These are phyloP conservation scores for Cosmia trapezina DNA, from an alignment of 2,888 invertebrate species.

Conservation along the genomic window DNA sequence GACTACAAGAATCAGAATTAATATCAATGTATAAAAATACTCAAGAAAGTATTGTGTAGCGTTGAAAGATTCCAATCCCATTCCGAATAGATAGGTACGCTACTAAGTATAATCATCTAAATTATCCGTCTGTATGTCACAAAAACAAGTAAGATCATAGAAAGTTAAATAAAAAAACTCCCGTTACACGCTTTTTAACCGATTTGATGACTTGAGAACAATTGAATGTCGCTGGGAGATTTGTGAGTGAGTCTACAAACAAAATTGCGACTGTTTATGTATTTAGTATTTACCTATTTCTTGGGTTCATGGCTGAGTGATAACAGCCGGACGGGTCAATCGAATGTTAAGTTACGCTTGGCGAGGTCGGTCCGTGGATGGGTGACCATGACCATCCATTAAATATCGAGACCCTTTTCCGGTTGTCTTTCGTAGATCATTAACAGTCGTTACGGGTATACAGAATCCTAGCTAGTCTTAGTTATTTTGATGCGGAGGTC, in stretches of 20 bases:
- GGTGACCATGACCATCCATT: no score
- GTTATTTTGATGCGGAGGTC: no score
- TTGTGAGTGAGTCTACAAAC: slow-evolving; percentile 11
- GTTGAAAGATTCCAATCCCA: neutral
- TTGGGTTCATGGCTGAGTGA: neutral
- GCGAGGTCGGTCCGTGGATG: no score
- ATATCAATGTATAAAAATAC: neutral
- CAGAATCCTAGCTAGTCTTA: no score
- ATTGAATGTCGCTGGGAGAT: slow-evolving; percentile 33
- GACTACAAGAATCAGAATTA: neutral
- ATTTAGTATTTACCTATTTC: slow-evolving; percentile 39
- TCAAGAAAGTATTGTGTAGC: neutral
- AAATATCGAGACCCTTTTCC: no score
- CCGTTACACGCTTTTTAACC: slow-evolving; percentile 53
- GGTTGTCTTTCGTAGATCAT: no score
- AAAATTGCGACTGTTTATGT: slow-evolving; percentile 27
- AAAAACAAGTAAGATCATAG: slow-evolving; percentile 46
- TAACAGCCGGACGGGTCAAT: no score
- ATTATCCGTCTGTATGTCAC: slow-evolving; percentile 18
- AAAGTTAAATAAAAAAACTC: slow-evolving; percentile 33
- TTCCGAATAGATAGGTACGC: slow-evolving; percentile 4
- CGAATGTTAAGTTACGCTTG: no score
- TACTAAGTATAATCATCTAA: slow-evolving; percentile 12
- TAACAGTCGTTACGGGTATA: no score
- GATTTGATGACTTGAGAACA: slow-evolving; percentile 48